Evolutionary conservation across 2,888 invertebrate species (phyloP).

Genomic region (Drosophila peninsularis): DNA sequence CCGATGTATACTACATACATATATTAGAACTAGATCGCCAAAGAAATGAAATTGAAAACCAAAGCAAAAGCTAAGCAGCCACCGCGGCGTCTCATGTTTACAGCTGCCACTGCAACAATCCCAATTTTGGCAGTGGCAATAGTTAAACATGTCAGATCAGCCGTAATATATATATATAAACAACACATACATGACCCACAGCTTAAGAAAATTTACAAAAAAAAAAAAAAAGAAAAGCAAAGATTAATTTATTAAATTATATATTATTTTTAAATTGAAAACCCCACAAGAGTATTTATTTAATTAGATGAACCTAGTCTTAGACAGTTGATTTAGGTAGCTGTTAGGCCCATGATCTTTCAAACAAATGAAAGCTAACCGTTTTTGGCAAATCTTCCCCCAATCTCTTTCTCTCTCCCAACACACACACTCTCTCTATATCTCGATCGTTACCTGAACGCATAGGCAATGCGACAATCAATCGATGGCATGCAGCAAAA

Average conservation of each 20-base stretch:
- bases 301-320: constrained; percentile 28
- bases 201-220: constrained; percentile 43
- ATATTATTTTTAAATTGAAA: constrained; percentile 59
- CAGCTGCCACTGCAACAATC: constrained; percentile 36
- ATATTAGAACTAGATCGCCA: constrained; percentile 61
- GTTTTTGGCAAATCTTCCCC: constrained; percentile 84
- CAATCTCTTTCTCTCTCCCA: constrained; percentile 76
- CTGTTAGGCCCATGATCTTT: constrained; percentile 56
- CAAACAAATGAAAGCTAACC: constrained; percentile 82
- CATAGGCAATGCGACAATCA: constrained; percentile 85
- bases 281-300: constrained; percentile 33
- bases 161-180: constrained; percentile 25
- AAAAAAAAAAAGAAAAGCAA: constrained; percentile 40
- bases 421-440: constrained; percentile 51
- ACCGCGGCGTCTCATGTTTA: constrained; percentile 50
- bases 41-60: constrained; percentile 37
- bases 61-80: constrained; percentile 67
- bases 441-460: constrained; percentile 58
- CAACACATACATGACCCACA: constrained; percentile 54
- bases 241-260: constrained; percentile 65
- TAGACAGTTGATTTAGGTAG: constrained; percentile 32
- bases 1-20: constrained; percentile 36
- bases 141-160: constrained; percentile 17
- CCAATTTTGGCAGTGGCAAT: constrained; percentile 38
- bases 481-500: constrained; percentile 89